phyloP scores from a whole-genome alignment of 2,888 invertebrate genomes.

The Lochmaea crataegi region DNA sequence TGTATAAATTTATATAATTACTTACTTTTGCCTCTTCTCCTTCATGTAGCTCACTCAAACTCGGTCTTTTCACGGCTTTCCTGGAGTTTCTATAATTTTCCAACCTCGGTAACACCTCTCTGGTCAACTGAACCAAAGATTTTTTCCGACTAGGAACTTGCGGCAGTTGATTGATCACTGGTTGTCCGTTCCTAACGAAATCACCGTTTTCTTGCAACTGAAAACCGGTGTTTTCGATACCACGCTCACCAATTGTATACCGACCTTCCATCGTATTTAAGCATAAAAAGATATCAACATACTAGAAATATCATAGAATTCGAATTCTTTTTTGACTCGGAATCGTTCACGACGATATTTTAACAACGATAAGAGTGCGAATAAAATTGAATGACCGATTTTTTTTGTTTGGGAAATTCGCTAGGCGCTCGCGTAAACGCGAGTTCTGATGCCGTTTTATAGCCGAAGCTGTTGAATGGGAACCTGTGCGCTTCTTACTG shows the following conservation, averaged over 20 bases:
- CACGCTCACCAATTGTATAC: slow-evolving; percentile 41
- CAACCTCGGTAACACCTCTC: slow-evolving; percentile 83
- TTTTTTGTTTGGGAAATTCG: slow-evolving; percentile 10
- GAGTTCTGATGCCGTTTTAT: slow-evolving; percentile 6
- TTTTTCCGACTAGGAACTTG: slow-evolving; percentile 64
- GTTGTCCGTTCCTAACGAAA: slow-evolving; percentile 28
- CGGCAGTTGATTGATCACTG: slow-evolving; percentile 18
- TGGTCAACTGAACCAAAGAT: slow-evolving; percentile 75
- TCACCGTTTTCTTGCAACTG: slow-evolving; percentile 57
- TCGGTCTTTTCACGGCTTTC: slow-evolving; percentile 82
- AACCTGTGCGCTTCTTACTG: slow-evolving; percentile 31
- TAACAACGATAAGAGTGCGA: neutral
- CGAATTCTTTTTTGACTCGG: neutral
- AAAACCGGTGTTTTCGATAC: slow-evolving; percentile 57
- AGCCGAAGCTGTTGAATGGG: neutral
- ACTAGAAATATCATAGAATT: neutral
- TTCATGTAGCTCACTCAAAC: slow-evolving; percentile 85
- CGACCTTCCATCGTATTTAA: slow-evolving; percentile 51
- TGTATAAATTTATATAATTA: neutral
- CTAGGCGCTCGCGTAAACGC: neutral
- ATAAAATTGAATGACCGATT: neutral
- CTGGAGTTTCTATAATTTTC: slow-evolving; percentile 86
- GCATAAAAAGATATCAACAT: slow-evolving; percentile 14
- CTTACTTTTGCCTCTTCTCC: slow-evolving; percentile 70
- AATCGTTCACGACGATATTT: neutral